These are phyloP conservation scores for Scaptomyza cyrtandrae DNA, from an alignment of 2,888 invertebrate genomes.

Conservation along the genomic window DNA sequence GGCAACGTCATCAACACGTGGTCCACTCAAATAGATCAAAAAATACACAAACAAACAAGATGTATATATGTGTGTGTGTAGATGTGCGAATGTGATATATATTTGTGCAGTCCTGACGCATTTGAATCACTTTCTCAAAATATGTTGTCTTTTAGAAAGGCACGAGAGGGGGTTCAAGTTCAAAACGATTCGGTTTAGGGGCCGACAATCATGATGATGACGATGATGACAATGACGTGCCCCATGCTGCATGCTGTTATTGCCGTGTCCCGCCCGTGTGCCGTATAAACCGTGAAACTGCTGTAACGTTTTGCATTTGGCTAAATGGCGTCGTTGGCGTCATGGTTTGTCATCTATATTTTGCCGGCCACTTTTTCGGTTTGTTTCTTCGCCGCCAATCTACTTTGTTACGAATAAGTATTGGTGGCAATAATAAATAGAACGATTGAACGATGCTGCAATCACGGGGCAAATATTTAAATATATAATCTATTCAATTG, in stretches of 20 bases:
- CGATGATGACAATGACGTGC: slow-evolving; percentile 26
- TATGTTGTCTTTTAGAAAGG: not conserved
- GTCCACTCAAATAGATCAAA: slow-evolving; percentile 2
- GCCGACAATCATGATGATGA: slow-evolving; percentile 9
- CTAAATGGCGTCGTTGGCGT: slow-evolving; percentile 64
- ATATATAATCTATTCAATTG: not conserved
- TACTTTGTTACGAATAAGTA: slow-evolving; percentile 8
- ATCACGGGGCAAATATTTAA: not conserved
- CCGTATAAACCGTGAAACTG: slow-evolving; percentile 59
- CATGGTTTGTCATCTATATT: slow-evolving; percentile 69
- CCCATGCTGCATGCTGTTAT: slow-evolving; percentile 19
- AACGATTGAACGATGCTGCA: not conserved
- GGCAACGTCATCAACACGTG: slow-evolving; percentile 73
- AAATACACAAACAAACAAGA: not conserved
- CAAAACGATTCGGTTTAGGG: slow-evolving; percentile 41
- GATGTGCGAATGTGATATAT: slow-evolving; percentile 15
- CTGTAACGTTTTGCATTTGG: slow-evolving; percentile 56
- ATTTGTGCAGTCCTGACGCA: slow-evolving; percentile 47
- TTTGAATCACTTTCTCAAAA: slow-evolving; percentile 36
- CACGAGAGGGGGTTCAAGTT: slow-evolving; percentile 34
- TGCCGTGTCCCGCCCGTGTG: slow-evolving; percentile 7
- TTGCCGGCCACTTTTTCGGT: slow-evolving; percentile 20
- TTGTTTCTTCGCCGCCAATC: slow-evolving; percentile 19
- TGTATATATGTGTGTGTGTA: not conserved
- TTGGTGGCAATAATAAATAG: not conserved